Evolutionary conservation across 2,113 vertebrate species (phyloP), one percentile per base, ranked within the genome.

Genomic region (Strigops habroptila): DNA sequence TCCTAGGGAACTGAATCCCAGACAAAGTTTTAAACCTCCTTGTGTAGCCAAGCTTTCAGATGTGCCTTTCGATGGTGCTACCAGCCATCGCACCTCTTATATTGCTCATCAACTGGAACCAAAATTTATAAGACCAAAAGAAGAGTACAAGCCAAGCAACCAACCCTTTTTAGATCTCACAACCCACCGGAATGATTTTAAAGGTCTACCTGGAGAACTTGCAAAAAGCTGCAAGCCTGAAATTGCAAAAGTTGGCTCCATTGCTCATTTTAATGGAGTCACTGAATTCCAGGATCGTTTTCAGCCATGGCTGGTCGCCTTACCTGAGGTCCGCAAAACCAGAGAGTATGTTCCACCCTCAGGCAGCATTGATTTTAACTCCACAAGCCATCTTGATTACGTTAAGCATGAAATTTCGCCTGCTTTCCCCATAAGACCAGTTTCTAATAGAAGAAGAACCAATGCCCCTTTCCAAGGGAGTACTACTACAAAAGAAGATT

Each of bases 241-340:
- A 23, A 12, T 14, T 2, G 23, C 28, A 9, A 95, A 93, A 91
- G 17, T 95, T 15, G 43, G 70, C 70, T 97, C 82, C 2, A 96
- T 52, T 5, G 86, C 63, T 52, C 96, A 49, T 17, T 98, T 99
- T 85, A 88, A 97, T 46, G 97, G 97, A 79, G 96, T 80, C 93
- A 98, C 98, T 2, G 98, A 99, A 96, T 99, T 98, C 92, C 97
- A 93, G 27, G 98, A 98, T 27, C 92, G 97, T 48, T 99, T 98
- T 85, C 98, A 98, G 83, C 94, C 97, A 0, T 98, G 98, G 98
- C 60, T 95, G 27, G 76, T 98, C 28, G 86, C 97, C 19, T 41
- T 94, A 10, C 97, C 95, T 0, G 55, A 96, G 57, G 55, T 96
- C 24, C 96, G 24, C 63, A 98, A 98, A 65, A 53, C 70, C 3